Base-by-base conservation (phyloP, 2,888 invertebrate species). In the Ischnus inquisitorius region DNA sequence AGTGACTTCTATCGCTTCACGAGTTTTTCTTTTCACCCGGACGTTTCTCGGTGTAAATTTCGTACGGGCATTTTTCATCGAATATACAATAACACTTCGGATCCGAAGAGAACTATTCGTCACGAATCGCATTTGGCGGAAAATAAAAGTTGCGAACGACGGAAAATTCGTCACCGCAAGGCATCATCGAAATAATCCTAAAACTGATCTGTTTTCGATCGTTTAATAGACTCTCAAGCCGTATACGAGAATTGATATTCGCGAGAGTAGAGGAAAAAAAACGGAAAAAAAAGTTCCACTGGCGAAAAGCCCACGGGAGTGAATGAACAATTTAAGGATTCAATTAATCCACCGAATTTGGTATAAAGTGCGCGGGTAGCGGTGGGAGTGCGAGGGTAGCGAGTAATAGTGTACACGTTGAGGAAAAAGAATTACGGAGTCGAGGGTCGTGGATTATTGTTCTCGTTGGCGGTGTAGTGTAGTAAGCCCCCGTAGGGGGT, bases 401-500 rank as follows among this genome's bases (percentile, higher is more conserved):
- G 80, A 83, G 84, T 80, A 81, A 84, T 84, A 81, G 80, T 84
- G 80, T 80, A 84, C 77, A 81, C 64, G 84, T 57, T 84, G 80
- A 72, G 71, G 69, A 81, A 54, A 76, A 83, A 80, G 80, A 84
- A 81, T 81, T 84, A 84, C 84, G 80, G 74, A 84, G 80, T 81
- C 84, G 81, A 62, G 64, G 77, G 77, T 77, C 46, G 68, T 48
- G 80, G 84, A 84, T 84, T 84, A 84, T 84, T 84, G 80, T 84
- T 84, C 84, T 81, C 77, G 84, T 84, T 84, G 84, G 77, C 81
- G 84, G 80, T 84, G 81, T 84, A 81, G 80, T 84, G 77, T 84
- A 81, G 80, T 84, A 83, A 83, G 72, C 77, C 3, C 48, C 80
- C 77, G 72, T 68, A 68, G 68, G 83, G 80, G 69, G 41, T 54